Percentiles rank a stretch among this genome's conserved stretches.
Conservation (phyloP, 2,113 vertebrate genomes). For the human (Homo sapiens) region DNA sequence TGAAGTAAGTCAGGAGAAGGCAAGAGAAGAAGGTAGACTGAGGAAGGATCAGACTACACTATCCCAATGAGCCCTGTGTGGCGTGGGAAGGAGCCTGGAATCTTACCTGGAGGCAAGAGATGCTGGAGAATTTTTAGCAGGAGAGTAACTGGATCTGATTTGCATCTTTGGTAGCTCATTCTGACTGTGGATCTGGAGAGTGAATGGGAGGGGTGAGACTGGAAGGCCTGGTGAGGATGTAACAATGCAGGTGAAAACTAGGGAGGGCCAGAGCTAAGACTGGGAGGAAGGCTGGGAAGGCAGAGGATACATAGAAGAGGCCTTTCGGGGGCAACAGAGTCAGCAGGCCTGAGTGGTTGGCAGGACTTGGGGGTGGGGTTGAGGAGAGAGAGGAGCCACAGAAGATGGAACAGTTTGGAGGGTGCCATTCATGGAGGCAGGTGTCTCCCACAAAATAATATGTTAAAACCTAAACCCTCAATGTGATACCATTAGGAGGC, state of each 20-base stretch:
- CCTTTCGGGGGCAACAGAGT: not conserved
- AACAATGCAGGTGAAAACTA: not conserved
- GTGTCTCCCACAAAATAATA: not conserved
- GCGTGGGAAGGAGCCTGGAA: not conserved
- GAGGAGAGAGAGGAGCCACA: too few species aligned
- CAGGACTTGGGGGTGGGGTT: not conserved
- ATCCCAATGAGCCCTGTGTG: accelerated
- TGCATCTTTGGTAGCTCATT: not conserved
- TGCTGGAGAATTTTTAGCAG: not conserved
- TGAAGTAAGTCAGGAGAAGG: not conserved
- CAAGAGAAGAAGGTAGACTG: not conserved
- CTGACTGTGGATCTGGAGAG: not conserved
- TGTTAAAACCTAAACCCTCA: not conserved
- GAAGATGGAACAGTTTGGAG: not conserved
- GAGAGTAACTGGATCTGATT: not conserved
- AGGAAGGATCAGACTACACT: not conserved
- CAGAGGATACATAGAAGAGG: accelerated
- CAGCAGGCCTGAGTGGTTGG: not conserved
- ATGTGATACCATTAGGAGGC: too few species aligned
- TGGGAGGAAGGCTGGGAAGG: not conserved
- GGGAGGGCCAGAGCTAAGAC: not conserved
- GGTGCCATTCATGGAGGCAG: not conserved
- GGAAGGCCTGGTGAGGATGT: not conserved
- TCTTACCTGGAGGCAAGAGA: not conserved
- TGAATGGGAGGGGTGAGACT: accelerated